A percentile compares a stretch with the other conserved stretches of the same genome.
phyloP scores from a whole-genome alignment of 1,140 invertebrate genomes.

The Hestina assimilis region DNA sequence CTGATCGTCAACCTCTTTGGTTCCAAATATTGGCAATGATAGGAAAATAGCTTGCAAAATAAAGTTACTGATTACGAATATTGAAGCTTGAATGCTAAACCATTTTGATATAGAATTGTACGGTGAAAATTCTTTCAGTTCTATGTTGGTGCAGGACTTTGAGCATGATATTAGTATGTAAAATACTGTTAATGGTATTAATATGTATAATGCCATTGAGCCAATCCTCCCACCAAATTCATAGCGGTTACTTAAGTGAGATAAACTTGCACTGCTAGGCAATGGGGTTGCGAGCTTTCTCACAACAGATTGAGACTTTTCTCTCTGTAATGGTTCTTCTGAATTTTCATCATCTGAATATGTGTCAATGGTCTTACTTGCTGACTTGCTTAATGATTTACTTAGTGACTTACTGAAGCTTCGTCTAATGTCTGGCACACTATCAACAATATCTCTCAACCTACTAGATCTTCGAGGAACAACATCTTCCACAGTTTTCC shows the following conservation, averaged over 20 bases:
- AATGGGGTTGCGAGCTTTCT: slow-evolving; percentile 64
- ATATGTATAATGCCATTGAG: slow-evolving; percentile 38
- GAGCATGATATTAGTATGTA: slow-evolving; percentile 51
- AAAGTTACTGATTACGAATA: slow-evolving; percentile 38
- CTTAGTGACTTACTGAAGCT: slow-evolving; percentile 60
- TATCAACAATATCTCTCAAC: slow-evolving; percentile 48
- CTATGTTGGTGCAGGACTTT: slow-evolving; percentile 41
- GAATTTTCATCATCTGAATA: slow-evolving; percentile 64
- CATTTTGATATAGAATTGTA: slow-evolving; percentile 38
- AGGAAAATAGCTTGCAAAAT: slow-evolving; percentile 54
- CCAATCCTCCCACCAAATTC: slow-evolving; percentile 64
- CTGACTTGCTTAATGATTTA: slow-evolving; percentile 50
- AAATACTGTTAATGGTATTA: slow-evolving; percentile 56
- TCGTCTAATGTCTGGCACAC: slow-evolving; percentile 46
- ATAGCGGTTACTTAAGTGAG: slow-evolving; percentile 42
- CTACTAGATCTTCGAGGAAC: slow-evolving; percentile 52
- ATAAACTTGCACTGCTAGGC: slow-evolving; percentile 38
- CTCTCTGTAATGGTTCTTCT: slow-evolving; percentile 38
- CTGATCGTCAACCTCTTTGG: slow-evolving; percentile 42
- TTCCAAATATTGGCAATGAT: slow-evolving; percentile 48
- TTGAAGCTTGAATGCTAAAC: slow-evolving; percentile 39
- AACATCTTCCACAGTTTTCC: slow-evolving; percentile 45
- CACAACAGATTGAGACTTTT: slow-evolving; percentile 48
- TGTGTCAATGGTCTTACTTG: slow-evolving; percentile 56
- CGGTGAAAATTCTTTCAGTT: slow-evolving; percentile 30